Base-by-base conservation (phyloP, 2,888 invertebrate species). In the Orchesella flavescens region DNA sequence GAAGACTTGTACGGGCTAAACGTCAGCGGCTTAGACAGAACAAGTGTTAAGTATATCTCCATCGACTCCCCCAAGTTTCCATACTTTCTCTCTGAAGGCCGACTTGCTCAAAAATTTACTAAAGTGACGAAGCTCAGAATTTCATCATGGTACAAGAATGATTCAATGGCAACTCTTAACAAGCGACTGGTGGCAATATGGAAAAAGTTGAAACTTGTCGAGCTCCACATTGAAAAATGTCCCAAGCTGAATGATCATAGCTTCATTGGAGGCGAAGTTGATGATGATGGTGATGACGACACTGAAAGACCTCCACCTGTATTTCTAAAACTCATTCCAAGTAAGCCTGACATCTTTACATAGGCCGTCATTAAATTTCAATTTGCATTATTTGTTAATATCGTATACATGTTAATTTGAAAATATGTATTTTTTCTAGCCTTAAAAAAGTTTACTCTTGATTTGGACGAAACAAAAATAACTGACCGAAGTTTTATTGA, bases 1-100 rank as follows among this genome's bases (percentile, higher is more conserved):
- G 80, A 80, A 65, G 68, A 80, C 59, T 68, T 80, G 68, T 80
- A 80, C 19, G 80, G 80, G 2, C 59, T 53, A 17, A 66, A 57
- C 24, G 34, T 7, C 34, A 65, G 66, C n/a, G 17, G 24, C 0
- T 80, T 80, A 49, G 68, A 74, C 15, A 17, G 80, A 10, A 59
- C 59, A 15, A 68, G 57, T 57, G 80, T 80, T 1, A 10, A 49
- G 5, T 68, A 57, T 19, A 74, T 80, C 9, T 23, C 24, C 44
- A 80, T 80, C 7, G 59, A 80, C 21, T 80, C 73, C 0, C 80
- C 73, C 1, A 57, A 57, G 13, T 17, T 68, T 0, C 73, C 80
- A 0, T 74, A 66, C 23, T 80, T 80, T 19, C 59, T 80, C 7
- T 63, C 65, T 12, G 73, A 80, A 43, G 80, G 80, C 23, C 55